These are phyloP conservation scores for Scaptomyza caliginosa DNA, from an alignment of 2,888 invertebrate genomes.

Conservation along the genomic window DNA sequence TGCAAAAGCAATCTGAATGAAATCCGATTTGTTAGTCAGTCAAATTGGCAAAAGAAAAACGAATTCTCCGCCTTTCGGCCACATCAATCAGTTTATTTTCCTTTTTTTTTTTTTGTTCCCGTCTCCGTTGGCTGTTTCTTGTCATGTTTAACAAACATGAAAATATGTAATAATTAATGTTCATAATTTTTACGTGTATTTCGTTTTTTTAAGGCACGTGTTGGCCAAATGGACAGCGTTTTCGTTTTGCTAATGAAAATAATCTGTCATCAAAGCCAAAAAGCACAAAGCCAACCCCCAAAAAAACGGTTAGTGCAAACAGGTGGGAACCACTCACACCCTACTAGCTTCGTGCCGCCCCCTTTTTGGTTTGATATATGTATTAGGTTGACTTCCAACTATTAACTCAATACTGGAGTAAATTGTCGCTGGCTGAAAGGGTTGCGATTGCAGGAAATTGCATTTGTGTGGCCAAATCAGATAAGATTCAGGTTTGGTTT, in stretches of 20 bases:
- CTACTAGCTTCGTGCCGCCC: neutral
- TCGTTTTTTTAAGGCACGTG: slow-evolving; percentile 19
- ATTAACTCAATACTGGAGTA: slow-evolving; percentile 77
- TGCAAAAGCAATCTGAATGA: slow-evolving; percentile 61
- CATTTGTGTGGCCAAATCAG: slow-evolving; percentile 75
- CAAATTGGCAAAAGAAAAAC: slow-evolving; percentile 62
- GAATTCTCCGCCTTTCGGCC: slow-evolving; percentile 48
- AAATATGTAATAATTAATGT: slow-evolving; percentile 76
- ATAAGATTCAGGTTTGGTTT: slow-evolving; percentile 49
- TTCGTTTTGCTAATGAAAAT: slow-evolving; percentile 77
- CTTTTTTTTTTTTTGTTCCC: neutral
- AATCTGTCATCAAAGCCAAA: slow-evolving; percentile 81
- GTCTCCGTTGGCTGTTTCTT: slow-evolving; percentile 17
- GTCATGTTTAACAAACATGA: slow-evolving; percentile 70
- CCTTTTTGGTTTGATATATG: slow-evolving; percentile 21
- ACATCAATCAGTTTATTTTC: slow-evolving; percentile 58
- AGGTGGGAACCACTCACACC: slow-evolving; percentile 59
- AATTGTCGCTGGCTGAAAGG: slow-evolving; percentile 61
- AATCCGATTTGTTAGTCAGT: slow-evolving; percentile 69
- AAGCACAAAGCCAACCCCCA: slow-evolving; percentile 26
- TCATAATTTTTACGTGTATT: slow-evolving; percentile 45
- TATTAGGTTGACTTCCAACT: slow-evolving; percentile 70
- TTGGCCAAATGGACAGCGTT: slow-evolving; percentile 52
- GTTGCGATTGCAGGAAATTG: slow-evolving; percentile 77
- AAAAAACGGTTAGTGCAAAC: slow-evolving; percentile 45